Conservation (phyloP, 2,113 vertebrate species). For the Cricetomys ansorgei region DNA sequence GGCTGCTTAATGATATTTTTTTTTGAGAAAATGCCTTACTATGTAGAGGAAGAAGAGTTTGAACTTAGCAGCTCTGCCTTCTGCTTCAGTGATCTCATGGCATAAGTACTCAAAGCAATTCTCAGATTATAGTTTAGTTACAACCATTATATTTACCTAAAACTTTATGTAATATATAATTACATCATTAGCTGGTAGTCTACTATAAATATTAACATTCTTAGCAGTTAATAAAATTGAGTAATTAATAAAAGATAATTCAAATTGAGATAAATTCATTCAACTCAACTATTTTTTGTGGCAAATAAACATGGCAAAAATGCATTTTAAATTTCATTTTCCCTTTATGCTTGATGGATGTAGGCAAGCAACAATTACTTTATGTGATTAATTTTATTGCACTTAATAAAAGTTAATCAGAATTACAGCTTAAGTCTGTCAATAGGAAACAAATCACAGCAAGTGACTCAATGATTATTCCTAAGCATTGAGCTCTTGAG, state of each 20-base stretch:
- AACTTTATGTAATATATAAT: background rate
- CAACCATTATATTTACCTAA: background rate
- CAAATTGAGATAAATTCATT: background rate
- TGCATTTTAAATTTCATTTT: conserved; percentile 37
- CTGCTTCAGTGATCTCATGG: background rate
- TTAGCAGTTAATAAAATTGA: background rate
- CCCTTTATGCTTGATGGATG: conserved; percentile 6
- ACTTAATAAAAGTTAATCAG: conserved; percentile 55
- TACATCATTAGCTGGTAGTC: background rate
- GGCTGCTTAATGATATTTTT: background rate
- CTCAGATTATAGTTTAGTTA: background rate
- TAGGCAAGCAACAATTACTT: conserved; percentile 11
- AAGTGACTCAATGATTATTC: conserved; percentile 37
- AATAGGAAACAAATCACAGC: conserved; percentile 29
- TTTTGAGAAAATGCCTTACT: background rate
- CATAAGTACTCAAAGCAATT: background rate
- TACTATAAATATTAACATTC: background rate
- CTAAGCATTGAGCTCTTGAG: background rate
- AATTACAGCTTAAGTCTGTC: conserved; percentile 48
- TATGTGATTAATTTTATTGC: conserved; percentile 35
- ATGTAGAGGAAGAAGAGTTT: background rate
- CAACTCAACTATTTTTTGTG: background rate
- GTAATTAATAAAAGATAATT: background rate
- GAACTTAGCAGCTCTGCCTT: background rate
- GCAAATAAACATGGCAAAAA: conserved; percentile 8